Evolutionary conservation across 1,140 invertebrate genomes (phyloP), one percentile per base, ranked within the genome.

Genomic region (Dinothrombium tinctorium): DNA sequence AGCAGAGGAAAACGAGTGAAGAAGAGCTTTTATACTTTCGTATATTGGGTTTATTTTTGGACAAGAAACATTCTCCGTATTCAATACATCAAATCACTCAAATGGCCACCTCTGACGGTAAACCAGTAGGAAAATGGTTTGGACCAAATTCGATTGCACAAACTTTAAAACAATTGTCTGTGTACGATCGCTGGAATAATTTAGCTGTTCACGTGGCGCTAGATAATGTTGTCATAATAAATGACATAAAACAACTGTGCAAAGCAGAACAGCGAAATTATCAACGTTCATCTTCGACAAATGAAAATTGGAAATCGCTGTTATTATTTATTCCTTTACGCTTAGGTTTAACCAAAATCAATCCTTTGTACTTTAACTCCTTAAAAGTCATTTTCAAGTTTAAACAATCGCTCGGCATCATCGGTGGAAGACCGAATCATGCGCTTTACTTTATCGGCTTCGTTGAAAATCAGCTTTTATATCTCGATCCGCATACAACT

Each of bases 91-190:
- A 95, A 61, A 95, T 99, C 49, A 64, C 90, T 31, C 67, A 83
- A 48, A 94, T 84, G 73, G 92, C 92, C 33, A 81, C 76, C 42
- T 77, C 74, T 4, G 82, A 94, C 60, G 87, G 87, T 32, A 95
- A 95, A 62, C 69, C 73, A 24, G 74, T 99, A 9, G 90, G 92
- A 12, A 75, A 92, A 54, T 99, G 94, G 94, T 94, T 98, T 64
- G 92, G 94, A 33, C 94, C 94, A 22, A 99, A 99, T 59, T 96
- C 92, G 33, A 73, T 96, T 42, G 83, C 87, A 52, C 89, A 98
- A 69, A 84, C 89, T 51, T 66, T 95, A 53, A 92, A 80, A 60
- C 95, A 92, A 68, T 63, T 95, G 50, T 71, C 79, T 37, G 68
- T 74, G 25, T 90, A 76, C 63, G 86, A 94, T 61, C 77, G 87